Percentiles rank a stretch among this genome's conserved stretches.
Evolutionary conservation across 2,113 vertebrate species (phyloP).

Genomic region (Aphelocoma coerulescens): DNA sequence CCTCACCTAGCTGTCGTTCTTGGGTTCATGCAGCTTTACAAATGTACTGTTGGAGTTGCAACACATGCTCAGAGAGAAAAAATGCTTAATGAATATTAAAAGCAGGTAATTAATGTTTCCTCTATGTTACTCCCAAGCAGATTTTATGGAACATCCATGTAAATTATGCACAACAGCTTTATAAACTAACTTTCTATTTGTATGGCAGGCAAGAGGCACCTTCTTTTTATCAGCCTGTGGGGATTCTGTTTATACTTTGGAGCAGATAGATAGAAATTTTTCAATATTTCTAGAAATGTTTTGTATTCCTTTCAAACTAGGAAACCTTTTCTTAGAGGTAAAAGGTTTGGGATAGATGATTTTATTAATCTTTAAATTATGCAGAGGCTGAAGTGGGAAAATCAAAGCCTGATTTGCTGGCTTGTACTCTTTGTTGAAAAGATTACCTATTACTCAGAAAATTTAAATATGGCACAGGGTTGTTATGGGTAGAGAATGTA

Average conservation of each 20-base stretch:
- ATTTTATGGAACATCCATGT: not conserved
- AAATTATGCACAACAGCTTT: conserved; percentile 12
- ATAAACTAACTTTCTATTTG: not conserved
- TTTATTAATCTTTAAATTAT: not conserved
- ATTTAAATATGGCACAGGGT: not conserved
- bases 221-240: not conserved
- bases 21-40: not conserved
- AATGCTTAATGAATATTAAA: conserved; percentile 10
- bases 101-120: conserved; percentile 3
- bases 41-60: not conserved
- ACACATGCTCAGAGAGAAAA: not conserved
- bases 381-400: not conserved
- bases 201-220: not conserved
- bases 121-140: not conserved
- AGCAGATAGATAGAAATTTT: not conserved
- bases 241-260: not conserved
- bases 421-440: not conserved
- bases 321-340: not conserved
- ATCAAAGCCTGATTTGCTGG: not conserved
- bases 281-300: not conserved
- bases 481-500: not conserved
- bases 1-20: not conserved
- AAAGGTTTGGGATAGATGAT: not conserved
- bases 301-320: not conserved
- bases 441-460: not conserved